Base-by-base conservation (phyloP, 1,140 invertebrate genomes). In the Spodoptera frugiperda region DNA sequence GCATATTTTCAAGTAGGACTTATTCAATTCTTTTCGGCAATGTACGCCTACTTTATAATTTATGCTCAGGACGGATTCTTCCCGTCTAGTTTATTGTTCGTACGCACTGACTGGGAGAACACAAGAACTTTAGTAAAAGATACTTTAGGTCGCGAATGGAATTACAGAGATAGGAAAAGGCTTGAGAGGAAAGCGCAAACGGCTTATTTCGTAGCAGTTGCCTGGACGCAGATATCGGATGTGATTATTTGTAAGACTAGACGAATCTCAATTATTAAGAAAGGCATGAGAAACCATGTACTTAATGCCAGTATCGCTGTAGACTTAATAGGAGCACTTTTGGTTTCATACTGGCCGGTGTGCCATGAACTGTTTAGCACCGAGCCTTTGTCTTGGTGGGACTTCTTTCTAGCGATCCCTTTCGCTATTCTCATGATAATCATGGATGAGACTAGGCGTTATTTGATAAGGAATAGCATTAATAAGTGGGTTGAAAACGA, bases 1-100 rank as follows among this genome's bases (percentile, higher is more conserved):
- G 96, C 97, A 0, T 98, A 98, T 88, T 97, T 97, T 78, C 97
- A 98, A 92, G 97, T 98, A 67, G 98, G 97, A 51, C 95, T 98
- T 87, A 97, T 99, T 78, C 98, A 99, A 93, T 97, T 97, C 9
- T 96, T 96, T 21, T 97, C 97, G 61, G 98, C 97, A 21, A 98
- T 99, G 94, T 98, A 97, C 88, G 95, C 96, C 1, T 98, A 98
- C 89, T 98, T 98, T 85, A 95, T 97, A 1, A 97, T 98, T 25
- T 97, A 98, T 96, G 96, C 97, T n/a, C 96, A 98, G 84, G 96
- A 97, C 87, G 98, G 98, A 8, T 98, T 98, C 90, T 95, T 96
- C 84, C 97, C 97, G 0, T 87, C 87, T 0, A 91, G 92, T 77
- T 88, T 98, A 19, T 82, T 98, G 15, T 95, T 94, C 84, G 79